These are phyloP conservation scores for Sacculina carcini DNA, from an alignment of 2,888 invertebrate species.

Conservation along the genomic window DNA sequence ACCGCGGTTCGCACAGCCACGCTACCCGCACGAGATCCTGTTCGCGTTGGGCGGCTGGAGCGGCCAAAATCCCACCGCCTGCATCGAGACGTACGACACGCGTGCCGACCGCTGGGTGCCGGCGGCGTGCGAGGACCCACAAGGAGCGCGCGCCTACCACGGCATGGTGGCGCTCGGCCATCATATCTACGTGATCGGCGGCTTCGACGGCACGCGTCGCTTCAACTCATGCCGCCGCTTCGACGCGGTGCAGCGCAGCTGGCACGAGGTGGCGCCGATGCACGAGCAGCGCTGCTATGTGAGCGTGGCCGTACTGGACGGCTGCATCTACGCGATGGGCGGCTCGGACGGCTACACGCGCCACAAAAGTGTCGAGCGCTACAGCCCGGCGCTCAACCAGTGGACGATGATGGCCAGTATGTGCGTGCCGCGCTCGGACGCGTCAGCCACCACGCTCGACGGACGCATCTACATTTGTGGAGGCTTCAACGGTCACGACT, in stretches of 20 bases:
- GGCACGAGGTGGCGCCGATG: constrained; percentile 71
- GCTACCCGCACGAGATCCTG: constrained; percentile 46
- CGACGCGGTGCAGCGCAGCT: constrained; percentile 51
- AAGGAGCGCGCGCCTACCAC: constrained; percentile 69
- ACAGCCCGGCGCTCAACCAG: constrained; percentile 56
- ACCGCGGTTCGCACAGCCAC: constrained; percentile 28
- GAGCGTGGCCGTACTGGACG: constrained; percentile 47
- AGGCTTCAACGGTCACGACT: constrained; percentile 74
- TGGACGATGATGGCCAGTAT: constrained; percentile 67
- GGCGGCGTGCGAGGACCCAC: constrained; percentile 33
- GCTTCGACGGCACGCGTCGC: constrained; percentile 69
- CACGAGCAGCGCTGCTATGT: constrained; percentile 60
- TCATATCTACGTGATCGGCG: constrained; percentile 68
- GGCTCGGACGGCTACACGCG: constrained; percentile 64
- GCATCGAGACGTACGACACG: constrained; percentile 1
- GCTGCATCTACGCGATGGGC: constrained; percentile 60
- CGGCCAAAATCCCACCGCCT: neutral
- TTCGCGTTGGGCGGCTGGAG: neutral
- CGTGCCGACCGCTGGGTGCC: neutral
- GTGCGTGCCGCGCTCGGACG: constrained; percentile 68
- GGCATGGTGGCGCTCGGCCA: constrained; percentile 66
- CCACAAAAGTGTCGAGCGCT: constrained; percentile 61
- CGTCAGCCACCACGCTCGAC: constrained; percentile 59
- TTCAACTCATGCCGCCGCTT: constrained; percentile 68
- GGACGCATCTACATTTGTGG: constrained; percentile 64